These are phyloP conservation scores for Furcifer pardalis DNA, from an alignment of 2,797 vertebrate genomes.

Conservation along the genomic window DNA sequence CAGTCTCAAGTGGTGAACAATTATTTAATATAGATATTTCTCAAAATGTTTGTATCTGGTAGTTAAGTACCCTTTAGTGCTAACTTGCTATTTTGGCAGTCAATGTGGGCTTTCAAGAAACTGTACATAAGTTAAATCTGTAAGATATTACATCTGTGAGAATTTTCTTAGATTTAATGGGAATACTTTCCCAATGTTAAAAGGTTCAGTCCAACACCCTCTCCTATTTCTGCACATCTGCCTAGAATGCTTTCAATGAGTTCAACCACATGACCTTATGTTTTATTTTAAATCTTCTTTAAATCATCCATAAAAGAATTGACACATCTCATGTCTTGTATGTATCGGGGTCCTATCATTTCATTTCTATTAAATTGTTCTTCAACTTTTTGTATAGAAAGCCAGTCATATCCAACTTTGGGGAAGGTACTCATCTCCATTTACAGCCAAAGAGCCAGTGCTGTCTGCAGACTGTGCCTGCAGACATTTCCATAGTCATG, in stretches of 20 bases:
- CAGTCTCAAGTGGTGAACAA: conserved; percentile 10
- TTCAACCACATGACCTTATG: background rate
- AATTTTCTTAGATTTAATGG: background rate
- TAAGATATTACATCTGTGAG: conserved; percentile 15
- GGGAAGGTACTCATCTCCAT: too few relatives aligned
- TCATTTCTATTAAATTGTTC: background rate
- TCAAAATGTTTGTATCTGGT: background rate
- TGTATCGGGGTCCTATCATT: background rate
- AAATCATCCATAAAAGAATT: background rate
- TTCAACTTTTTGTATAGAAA: background rate
- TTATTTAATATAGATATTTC: conserved; percentile 27
- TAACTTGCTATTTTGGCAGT: conserved; percentile 31
- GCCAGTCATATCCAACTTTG: too few relatives aligned
- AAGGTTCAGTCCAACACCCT: conserved; percentile 14
- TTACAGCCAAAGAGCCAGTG: too few relatives aligned
- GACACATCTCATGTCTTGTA: background rate
- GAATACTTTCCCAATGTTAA: background rate
- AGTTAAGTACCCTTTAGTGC: conserved; percentile 36
- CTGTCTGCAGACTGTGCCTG: too few relatives aligned
- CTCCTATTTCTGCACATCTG: conserved; percentile 11
- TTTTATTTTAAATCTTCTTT: background rate
- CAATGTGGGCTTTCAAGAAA: conserved; percentile 26
- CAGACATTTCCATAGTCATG: too few relatives aligned
- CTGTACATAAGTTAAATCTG: conserved; percentile 22
- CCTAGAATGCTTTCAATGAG: conserved; percentile 38